Base-by-base conservation (phyloP, 1,140 invertebrate genomes). In the Antheraea pernyi region DNA sequence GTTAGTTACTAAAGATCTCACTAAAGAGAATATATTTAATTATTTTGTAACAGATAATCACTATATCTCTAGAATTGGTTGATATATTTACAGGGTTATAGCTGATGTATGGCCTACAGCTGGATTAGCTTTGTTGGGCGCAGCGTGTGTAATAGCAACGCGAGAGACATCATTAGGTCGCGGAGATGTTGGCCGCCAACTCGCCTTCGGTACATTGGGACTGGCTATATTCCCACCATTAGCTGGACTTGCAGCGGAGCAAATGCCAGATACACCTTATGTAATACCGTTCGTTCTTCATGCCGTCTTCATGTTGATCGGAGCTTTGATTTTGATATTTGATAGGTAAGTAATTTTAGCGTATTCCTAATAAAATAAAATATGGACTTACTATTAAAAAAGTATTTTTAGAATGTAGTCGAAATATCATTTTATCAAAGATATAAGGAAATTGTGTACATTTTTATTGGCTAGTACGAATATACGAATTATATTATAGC, bases 91-190 rank as follows among this genome's bases (percentile, higher is more conserved):
- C 74, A 94, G 96, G 59, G 94, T 95, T 10, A 76, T 97, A 58
- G 96, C 95, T 3, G 96, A 97, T 78, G 95, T 97, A n/a, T 96
- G 97, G 77, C 94, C 95, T 37, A 95, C 95, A 18, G 95, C 96
- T 0, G 94, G 94, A 0, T 86, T 97, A 0, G 95, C 95, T 0
- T 79, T 97, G 3, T 81, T 97, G 0, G 95, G 96, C 61, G 95
- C 96, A 0, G 96, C 96, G 0, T 94, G 96, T n/a, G 95, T 97
- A 3, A 96, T 96, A 60, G 96, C 96, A 3, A 96, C 96, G 0
- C 93, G 96, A 18, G 96, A 97, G 82, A 97, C 96, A 0, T 96
- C 96, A 0, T 94, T 95, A 30, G 96, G 96, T 8, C 94, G 96
- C 9, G 96, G 96, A 0, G 96, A 97, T 79, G 96, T 97, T 16